Percentiles rank a stretch among this genome's conserved stretches.
phyloP scores from a whole-genome alignment of 2,888 invertebrate genomes.

The Sinodicranocentrus sp. region DNA sequence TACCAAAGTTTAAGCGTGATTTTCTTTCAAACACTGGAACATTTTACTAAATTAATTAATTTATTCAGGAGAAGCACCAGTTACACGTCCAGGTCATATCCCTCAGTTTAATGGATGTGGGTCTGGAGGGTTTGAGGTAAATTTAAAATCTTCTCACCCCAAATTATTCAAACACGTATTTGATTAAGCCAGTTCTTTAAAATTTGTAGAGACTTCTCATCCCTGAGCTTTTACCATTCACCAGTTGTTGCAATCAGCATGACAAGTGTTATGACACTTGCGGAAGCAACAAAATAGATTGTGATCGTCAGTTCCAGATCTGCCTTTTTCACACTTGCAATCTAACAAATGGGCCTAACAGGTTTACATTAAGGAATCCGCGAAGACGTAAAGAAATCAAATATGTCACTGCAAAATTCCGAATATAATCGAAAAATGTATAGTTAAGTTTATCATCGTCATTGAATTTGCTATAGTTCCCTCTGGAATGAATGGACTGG shows the following conservation, averaged over 20 bases:
- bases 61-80: slow-evolving; percentile 15
- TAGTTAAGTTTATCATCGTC: too few species aligned
- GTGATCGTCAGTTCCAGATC: slow-evolving; percentile 90
- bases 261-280: slow-evolving; percentile 96
- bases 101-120: slow-evolving; percentile 92
- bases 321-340: slow-evolving; percentile 81
- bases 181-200: too few species aligned
- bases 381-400: too few species aligned
- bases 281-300: slow-evolving; percentile 89
- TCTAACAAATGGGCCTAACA: background rate
- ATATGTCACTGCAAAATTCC: too few species aligned
- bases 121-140: slow-evolving; percentile 86
- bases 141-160: slow-evolving; percentile 17
- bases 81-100: slow-evolving; percentile 85
- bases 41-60: background rate
- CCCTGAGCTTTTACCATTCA: slow-evolving; percentile 90
- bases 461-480: too few species aligned
- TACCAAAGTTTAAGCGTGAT: too few species aligned
- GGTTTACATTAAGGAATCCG: background rate
- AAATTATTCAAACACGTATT: too few species aligned
- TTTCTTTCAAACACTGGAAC: too few species aligned
- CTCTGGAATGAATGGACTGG: background rate
- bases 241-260: slow-evolving; percentile 90
- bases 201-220: slow-evolving; percentile 85
- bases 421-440: too few species aligned